Conservation (phyloP, 1,140 invertebrate genomes). For the Zeugodacus cucurbitae region DNA sequence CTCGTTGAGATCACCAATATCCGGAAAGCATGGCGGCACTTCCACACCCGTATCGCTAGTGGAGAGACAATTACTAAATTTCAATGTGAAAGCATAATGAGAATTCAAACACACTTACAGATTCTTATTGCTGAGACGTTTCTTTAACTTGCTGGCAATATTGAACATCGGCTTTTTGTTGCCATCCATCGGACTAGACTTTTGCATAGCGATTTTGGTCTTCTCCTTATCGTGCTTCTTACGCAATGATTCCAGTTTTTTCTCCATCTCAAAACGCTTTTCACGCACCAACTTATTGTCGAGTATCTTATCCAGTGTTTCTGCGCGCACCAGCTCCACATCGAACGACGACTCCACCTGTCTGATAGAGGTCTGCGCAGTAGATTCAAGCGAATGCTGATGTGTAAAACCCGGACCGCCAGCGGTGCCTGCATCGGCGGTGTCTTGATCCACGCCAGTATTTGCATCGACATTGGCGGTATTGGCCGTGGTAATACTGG, state of each 20-base stretch:
- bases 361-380: constrained; percentile 55
- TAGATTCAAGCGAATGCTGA: constrained; percentile 60
- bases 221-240: constrained; percentile 90
- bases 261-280: constrained; percentile 84
- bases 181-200: constrained; percentile 69
- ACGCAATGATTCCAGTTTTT: constrained; percentile 84
- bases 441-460: constrained; percentile 48
- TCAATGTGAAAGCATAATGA: constrained; percentile 46
- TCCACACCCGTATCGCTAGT: constrained; percentile 63
- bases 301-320: constrained; percentile 82
- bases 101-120: constrained; percentile 73
- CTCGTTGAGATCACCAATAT: constrained; percentile 59
- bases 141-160: constrained; percentile 79
- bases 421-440: constrained; percentile 46
- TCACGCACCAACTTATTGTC: constrained; percentile 85
- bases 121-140: constrained; percentile 83
- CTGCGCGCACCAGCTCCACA: constrained; percentile 75
- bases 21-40: constrained; percentile 59
- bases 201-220: constrained; percentile 71
- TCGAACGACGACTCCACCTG: constrained; percentile 64
- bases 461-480: constrained; percentile 56
- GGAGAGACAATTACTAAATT: constrained; percentile 62
- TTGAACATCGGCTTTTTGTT: constrained; percentile 77
- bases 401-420: constrained; percentile 54
- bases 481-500: constrained; percentile 62